A percentile compares a stretch with the other conserved stretches of the same genome.
Conservation (phyloP, 2,888 invertebrate species). For the Parnassius apollo region DNA sequence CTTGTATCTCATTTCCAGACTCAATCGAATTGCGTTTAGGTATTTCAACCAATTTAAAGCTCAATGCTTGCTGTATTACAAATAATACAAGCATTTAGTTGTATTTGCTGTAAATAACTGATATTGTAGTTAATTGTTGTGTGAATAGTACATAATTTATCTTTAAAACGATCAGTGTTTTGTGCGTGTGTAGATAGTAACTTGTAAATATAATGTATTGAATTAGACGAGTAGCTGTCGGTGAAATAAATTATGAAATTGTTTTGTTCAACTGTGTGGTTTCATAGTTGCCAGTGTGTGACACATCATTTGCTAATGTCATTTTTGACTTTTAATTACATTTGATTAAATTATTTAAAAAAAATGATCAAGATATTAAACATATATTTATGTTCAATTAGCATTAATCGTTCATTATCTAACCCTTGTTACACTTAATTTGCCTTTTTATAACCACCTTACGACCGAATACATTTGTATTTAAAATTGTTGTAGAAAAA, state of each 20-base stretch:
- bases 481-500: neutral
- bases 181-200: conserved; percentile 75
- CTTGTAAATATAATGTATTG: conserved; percentile 54
- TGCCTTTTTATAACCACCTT: too few species aligned
- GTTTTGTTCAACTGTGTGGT: neutral
- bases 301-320: too few species aligned
- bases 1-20: too few species aligned
- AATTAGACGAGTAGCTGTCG: conserved; percentile 17
- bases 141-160: conserved; percentile 72
- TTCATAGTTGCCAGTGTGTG: neutral
- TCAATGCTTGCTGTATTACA: conserved; percentile 10
- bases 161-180: conserved; percentile 63
- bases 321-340: too few species aligned
- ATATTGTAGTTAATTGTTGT: conserved; percentile 69
- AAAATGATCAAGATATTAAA: too few species aligned
- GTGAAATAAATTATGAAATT: conserved; percentile 23
- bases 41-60: neutral
- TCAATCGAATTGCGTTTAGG: too few species aligned
- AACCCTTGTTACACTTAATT: too few species aligned
- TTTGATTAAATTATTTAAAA: too few species aligned
- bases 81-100: conserved; percentile 22
- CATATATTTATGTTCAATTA: neutral
- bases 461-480: too few species aligned
- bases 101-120: conserved; percentile 63
- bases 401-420: neutral